Evolutionary conservation across 2,113 vertebrate genomes (phyloP).

Genomic region (Stigmatopora argus): DNA sequence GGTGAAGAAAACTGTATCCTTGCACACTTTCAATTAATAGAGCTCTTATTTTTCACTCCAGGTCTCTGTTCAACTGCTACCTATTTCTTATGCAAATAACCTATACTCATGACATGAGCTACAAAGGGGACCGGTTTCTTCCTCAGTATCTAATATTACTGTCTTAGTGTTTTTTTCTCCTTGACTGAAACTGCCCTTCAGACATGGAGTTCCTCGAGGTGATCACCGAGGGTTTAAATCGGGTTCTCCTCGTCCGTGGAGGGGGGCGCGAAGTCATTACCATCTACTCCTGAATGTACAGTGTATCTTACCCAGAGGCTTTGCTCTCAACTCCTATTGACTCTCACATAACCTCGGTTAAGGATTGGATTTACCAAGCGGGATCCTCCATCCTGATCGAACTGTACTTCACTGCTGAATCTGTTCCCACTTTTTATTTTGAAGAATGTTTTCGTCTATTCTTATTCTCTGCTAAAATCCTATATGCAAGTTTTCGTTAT

Average conservation of each 20-base stretch:
- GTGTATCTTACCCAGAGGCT: slow-evolving; percentile 1
- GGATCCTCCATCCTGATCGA: neutral
- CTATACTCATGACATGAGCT: no score
- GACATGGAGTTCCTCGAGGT: slow-evolving; percentile 99
- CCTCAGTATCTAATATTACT: neutral
- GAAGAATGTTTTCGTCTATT: slow-evolving; percentile 8
- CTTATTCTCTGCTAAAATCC: slow-evolving; percentile 19
- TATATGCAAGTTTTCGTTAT: slow-evolving; percentile 28
- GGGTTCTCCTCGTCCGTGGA: slow-evolving; percentile 92
- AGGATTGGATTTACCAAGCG: neutral
- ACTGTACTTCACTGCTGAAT: neutral
- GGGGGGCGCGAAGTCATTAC: slow-evolving; percentile 98
- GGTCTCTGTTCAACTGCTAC: neutral
- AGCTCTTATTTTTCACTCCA: neutral
- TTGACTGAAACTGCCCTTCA: slow-evolving; percentile 67
- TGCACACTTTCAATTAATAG: no score
- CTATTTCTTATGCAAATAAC: no score
- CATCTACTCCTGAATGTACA: slow-evolving; percentile 88
- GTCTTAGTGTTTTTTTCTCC: slow-evolving; percentile 25
- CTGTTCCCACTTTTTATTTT: slow-evolving; percentile 2
- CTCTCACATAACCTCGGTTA: neutral
- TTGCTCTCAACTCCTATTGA: neutral
- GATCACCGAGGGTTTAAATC: slow-evolving; percentile 91
- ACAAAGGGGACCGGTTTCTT: neutral
- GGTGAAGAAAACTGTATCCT: slow-evolving; percentile 97